Base-by-base conservation (phyloP, 2,797 vertebrate genomes). In the Anguilla marmorata region DNA sequence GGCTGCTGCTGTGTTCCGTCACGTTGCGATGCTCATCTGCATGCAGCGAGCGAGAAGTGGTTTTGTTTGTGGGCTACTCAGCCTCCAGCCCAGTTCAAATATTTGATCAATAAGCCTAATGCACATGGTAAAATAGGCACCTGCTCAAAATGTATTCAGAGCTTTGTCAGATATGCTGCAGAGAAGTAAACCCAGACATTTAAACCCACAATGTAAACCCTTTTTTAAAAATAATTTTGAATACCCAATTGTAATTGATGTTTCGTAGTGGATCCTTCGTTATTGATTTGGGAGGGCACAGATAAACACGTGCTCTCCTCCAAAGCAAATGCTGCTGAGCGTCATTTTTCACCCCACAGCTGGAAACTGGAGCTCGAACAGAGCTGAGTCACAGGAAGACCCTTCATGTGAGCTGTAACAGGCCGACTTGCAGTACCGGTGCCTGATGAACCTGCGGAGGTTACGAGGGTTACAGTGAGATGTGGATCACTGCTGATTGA, bases 1-100 rank as follows among this genome's bases (percentile, higher is more conserved):
- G 45, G 87, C 50, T 88, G 90, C 92, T 92, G 45, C 89, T 88
- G 90, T 92, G 90, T 91, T 91, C 88, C 86, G 92, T 87, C 90
- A 91, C 92, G 87, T 90, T 63, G 14, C 88, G 88, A 84, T 87
- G 88, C 87, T 92, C 80, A 90, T 92, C 91, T 91, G 88, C 91
- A 93, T 94, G 90, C 89, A 88, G 85, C 0, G 86, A 87, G 87
- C 90, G 87, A 74, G 85, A 86, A 86, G 79, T 0, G 19, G 5
- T n/a, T 82, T 50, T 82, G 79, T 82, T 82, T 82, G 79, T 2
- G 19, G 79, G 45, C 79, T 50, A 14, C 45, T n/a, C 41, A 48
- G 19, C 45, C 79, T 82, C 79, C 79, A 82, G 45, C 45, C 16
- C 21, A 21, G 2, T 82, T 48, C 79, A 82, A 82, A 82, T 82